These are phyloP conservation scores for Chondrilla cf. caribensis DNA, from an alignment of 37 sponge, comb jelly and placozoan species.

Conservation along the genomic window DNA sequence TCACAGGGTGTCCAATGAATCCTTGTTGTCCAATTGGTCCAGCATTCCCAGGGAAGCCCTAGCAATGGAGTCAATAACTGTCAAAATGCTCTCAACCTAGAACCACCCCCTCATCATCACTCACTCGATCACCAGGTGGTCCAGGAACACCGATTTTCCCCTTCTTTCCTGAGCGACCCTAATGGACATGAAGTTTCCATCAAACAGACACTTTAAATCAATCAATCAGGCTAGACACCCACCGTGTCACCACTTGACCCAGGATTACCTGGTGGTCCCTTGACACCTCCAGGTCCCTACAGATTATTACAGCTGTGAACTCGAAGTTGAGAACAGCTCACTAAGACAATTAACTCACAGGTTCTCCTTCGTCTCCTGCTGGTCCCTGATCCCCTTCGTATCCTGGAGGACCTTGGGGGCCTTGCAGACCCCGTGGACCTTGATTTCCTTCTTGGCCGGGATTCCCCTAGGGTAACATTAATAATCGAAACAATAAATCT, in stretches of 20 bases:
- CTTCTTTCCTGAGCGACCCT: slow-evolving; percentile 36
- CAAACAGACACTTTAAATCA: not conserved
- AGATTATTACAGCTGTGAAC: no score
- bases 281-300: not conserved
- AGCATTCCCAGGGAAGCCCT: slow-evolving; percentile 21
- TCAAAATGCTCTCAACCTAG: not conserved
- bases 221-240: not conserved
- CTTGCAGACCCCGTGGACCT: slow-evolving; percentile 2
- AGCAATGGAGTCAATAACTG: not conserved
- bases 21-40: slow-evolving; percentile 9
- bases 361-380: slow-evolving; percentile 10
- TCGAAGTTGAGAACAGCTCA: no score
- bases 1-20: not conserved
- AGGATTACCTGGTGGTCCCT: slow-evolving; percentile 26
- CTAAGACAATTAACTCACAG: slow-evolving; percentile 14
- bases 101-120: not conserved
- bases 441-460: slow-evolving; percentile 8
- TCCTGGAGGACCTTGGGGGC: slow-evolving; percentile 5
- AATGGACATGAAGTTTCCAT: not conserved
- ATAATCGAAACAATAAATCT: not conserved
- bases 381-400: not conserved
- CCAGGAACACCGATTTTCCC: slow-evolving; percentile 55
- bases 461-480: not conserved
- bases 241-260: slow-evolving; percentile 1
- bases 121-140: slow-evolving; percentile 49